Evolutionary conservation across 2,113 vertebrate species (phyloP).

Genomic region (Brachirus orientalis): DNA sequence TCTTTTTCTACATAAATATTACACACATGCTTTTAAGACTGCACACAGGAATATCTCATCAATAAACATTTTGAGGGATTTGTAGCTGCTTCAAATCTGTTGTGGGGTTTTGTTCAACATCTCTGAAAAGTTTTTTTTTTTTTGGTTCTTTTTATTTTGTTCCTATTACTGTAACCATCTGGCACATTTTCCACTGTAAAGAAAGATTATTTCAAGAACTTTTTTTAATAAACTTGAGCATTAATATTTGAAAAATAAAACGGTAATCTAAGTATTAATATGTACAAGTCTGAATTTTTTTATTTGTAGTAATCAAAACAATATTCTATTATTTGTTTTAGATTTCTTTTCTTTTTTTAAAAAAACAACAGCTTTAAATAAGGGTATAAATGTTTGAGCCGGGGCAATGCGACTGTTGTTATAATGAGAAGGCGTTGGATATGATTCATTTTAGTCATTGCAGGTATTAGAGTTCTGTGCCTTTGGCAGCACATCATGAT

Average conservation of each 20-base stretch:
- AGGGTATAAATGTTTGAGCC: slow-evolving; percentile 25
- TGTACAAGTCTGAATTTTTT: slow-evolving; percentile 2
- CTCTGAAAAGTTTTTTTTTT: slow-evolving; percentile 28
- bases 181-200: slow-evolving; percentile 1
- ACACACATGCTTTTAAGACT: slow-evolving; percentile 48
- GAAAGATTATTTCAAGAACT: too few species aligned
- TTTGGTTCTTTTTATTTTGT: too few species aligned
- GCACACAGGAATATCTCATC: slow-evolving; percentile 29
- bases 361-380: slow-evolving; percentile 23
- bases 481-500: slow-evolving; percentile 53
- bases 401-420: slow-evolving; percentile 12
- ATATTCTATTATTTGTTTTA: slow-evolving; percentile 13
- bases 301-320: not conserved
- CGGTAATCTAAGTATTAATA: slow-evolving; percentile 24
- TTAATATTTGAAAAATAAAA: slow-evolving; percentile 18
- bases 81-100: slow-evolving; percentile 19
- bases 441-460: slow-evolving; percentile 63
- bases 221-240: not conserved
- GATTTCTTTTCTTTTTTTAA: too few species aligned
- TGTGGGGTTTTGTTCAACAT: slow-evolving; percentile 5
- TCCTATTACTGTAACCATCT: too few species aligned
- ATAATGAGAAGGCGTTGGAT: slow-evolving; percentile 46
- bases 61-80: slow-evolving; percentile 38
- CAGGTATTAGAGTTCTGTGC: slow-evolving; percentile 59
- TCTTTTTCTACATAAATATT: slow-evolving; percentile 51